Evolutionary conservation across 2,113 vertebrate genomes (phyloP).

Genomic region (Corythornis vintsioides): DNA sequence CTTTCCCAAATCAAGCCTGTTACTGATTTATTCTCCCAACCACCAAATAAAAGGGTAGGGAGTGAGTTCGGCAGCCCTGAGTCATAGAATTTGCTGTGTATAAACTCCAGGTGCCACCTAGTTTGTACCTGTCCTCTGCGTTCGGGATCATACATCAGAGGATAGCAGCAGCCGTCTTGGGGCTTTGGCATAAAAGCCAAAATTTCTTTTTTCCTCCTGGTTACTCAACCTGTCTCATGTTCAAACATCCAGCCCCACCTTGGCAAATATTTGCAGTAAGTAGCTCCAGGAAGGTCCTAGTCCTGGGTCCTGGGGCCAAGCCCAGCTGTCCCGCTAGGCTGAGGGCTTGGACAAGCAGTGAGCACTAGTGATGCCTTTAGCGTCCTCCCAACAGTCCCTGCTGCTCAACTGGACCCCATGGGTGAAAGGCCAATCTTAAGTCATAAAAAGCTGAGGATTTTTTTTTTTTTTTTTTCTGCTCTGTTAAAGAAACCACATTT

Average conservation of each 20-base stretch:
- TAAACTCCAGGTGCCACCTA: not conserved
- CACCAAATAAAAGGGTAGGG: not conserved
- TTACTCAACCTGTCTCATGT: conserved; percentile 12
- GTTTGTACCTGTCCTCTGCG: not conserved
- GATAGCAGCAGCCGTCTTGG: accelerated
- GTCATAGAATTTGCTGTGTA: not conserved
- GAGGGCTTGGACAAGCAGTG: not conserved
- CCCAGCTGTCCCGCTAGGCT: not conserved
- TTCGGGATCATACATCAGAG: accelerated
- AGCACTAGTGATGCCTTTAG: not conserved
- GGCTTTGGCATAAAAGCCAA: not conserved
- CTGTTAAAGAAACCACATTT: not conserved
- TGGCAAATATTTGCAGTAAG: conserved; percentile 9
- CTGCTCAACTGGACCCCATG: not conserved
- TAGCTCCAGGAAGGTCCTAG: not conserved
- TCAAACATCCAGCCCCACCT: not conserved
- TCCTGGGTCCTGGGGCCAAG: not conserved
- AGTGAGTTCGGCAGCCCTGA: not conserved
- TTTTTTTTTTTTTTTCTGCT: not conserved
- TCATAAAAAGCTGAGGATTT: not conserved
- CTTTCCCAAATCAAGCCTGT: not conserved
- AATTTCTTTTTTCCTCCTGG: not conserved
- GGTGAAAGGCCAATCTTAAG: not conserved
- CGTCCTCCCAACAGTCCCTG: not conserved
- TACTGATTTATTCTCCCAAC: not conserved